Evolutionary conservation across 2,113 vertebrate species (phyloP), one percentile per base, ranked within the genome.

Genomic region (Percopsis transmontana): DNA sequence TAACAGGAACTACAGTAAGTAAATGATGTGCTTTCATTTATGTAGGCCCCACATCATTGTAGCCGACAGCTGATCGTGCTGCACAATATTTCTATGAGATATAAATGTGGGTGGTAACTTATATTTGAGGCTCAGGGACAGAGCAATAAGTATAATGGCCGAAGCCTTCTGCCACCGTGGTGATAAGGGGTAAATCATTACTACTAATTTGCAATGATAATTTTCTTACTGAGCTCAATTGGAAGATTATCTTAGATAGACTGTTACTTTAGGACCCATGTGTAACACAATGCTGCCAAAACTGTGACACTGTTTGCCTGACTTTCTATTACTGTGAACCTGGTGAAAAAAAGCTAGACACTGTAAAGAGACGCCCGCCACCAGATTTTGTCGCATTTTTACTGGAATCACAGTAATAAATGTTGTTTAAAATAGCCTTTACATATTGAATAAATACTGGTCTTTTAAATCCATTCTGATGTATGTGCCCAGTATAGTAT

Each of bases 301-400:
- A 56, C 27, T 74, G 44, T 64, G 19, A 62, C 39, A 62, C 56
- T 13, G 10, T 64, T 57, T 70, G 42, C n/a, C 4, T 56, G 20
- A 54, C 59, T 70, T 50, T 50, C 51, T 33, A 33, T 66, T 60
- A 15, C 48, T 58, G 21, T 62, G 33, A 18, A 76, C 40, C 68
- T 81, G 57, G 70, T 33, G 27, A 33, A 33, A 6, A 33, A 33
- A 33, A 33, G 27, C 5, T 33, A 33, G 27, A 7, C 3, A 33
- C 27, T 33, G 27, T 6, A 33, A 33, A 33, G 5, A 33, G 8
- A 33, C 27, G 5, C 3, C 27, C 8, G 1, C 8, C 27, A 33
- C 27, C 27, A 33, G 27, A 33, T 33, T 4, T 33, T 4, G 8
- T 6, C 8, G 27, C 27, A 33, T 33, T 33, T 7, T 33, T 33